Base-by-base conservation (phyloP, 2,888 invertebrate species). In the Leptopterna dolabrata region DNA sequence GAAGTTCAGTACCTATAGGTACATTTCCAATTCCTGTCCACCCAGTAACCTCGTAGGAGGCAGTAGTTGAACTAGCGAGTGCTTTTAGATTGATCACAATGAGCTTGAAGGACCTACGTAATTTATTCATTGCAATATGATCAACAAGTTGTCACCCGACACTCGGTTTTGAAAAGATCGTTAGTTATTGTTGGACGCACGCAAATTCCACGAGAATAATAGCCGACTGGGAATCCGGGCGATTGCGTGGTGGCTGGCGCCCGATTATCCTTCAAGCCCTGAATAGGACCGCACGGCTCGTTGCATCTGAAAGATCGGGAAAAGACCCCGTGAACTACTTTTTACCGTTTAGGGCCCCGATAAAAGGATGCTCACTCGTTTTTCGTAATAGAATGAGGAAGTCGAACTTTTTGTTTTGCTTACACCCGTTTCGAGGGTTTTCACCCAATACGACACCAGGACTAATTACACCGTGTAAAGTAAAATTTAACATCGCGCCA, bases 291-390 rank as follows among this genome's bases (percentile, higher is more conserved):
- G 73, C 73, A 73, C 73, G 73, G 73, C 73, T 73, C 36, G 73
- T 30, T 73, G 73, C 73, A 73, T 73, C 73, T 73, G 73, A 73
- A 73, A 73, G 73, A 73, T 41, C 73, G 73, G 73, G 73, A 73
- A 73, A 73, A 73, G 73, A 73, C 73, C 73, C 41, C 30, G 16
- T 41, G 73, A 73, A 30, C 30, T 63, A 63, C 63, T 41, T 73
- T 73, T 73, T 71, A 30, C 73, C 73, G 73, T 73, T 73, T 73
- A 41, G 73, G 36, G 36, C 30, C 30, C 41, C 73, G 30, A 16
- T 73, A 73, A 73, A 73, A 29, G 73, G 73, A 73, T 76, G 73
- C 36, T 76, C 9, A 30, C 73, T 41, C 73, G 73, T n/a, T 41
- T 29, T 30, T 76, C 41, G 11, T 30, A 19, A 76, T 41, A n/a